Percentiles rank a stretch among this genome's conserved stretches.
Evolutionary conservation across 2,797 vertebrate species (phyloP).

Genomic region (Psittacula echo): DNA sequence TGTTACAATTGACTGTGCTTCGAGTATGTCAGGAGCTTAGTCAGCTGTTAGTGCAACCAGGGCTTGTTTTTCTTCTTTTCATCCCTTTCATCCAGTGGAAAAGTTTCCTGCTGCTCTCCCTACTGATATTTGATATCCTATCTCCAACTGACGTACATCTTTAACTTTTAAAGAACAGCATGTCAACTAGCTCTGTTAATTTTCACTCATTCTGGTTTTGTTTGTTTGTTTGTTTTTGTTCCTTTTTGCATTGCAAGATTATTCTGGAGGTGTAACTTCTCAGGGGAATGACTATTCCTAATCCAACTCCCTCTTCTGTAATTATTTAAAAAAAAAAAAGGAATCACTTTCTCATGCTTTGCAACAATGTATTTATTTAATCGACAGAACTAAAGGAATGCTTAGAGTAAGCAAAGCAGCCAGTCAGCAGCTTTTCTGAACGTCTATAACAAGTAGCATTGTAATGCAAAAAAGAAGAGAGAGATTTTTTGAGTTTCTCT

Average conservation of each 20-base stretch:
- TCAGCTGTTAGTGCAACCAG: constrained; percentile 30
- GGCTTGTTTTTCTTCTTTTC: constrained; percentile 59
- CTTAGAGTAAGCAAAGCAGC: neutral
- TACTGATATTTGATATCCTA: constrained; percentile 52
- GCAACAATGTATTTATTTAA: neutral
- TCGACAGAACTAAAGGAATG: neutral
- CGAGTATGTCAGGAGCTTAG: neutral
- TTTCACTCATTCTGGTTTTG: neutral
- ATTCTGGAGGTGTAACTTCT: neutral
- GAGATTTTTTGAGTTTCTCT: neutral
- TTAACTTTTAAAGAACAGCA: constrained; percentile 50
- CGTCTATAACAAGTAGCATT: neutral
- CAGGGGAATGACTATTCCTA: neutral
- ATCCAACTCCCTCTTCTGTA: neutral
- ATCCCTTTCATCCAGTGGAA: constrained; percentile 42
- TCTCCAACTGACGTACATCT: neutral
- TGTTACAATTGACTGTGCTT: constrained; percentile 10
- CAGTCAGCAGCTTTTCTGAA: constrained; percentile 7
- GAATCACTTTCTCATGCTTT: neutral
- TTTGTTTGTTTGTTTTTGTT: no score
- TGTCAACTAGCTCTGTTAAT: constrained; percentile 5
- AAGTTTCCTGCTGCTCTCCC: constrained; percentile 46
- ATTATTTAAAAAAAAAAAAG: neutral
- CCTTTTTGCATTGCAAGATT: neutral
- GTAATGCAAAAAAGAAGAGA: neutral